Base-by-base conservation (phyloP, 2,797 vertebrate species). In the Bufotes viridis region DNA sequence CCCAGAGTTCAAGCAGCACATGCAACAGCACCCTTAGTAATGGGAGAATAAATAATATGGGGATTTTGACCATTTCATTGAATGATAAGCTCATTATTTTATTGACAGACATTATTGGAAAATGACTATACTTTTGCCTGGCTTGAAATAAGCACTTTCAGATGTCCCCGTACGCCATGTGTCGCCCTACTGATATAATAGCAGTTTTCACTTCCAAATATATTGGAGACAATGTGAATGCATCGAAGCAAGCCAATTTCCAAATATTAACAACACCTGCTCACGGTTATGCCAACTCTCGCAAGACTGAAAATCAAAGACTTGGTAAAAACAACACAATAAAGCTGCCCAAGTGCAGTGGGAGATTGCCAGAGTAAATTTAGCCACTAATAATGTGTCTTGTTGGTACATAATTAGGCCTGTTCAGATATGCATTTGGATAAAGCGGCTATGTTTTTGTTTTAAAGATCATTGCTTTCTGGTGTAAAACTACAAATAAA, bases 101-200 rank as follows among this genome's bases (percentile, higher is more conserved):
- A 34, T 24, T 7, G 29, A n/a, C 34, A 63, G 5, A 51, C 29
- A 13, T 29, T 80, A 61, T n/a, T 65, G 9, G 13, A 67, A 61
- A 67, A 61, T 17, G 11, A 34, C 8, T 20, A 61, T 34, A 15
- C 2, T 74, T 29, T 85, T 53, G 61, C 34, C 9, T 63, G 74
- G 69, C 34, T 70, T 29, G 51, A 84, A 84, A 18, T 82, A 74
- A 58, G 22, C 65, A 85, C 82, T 49, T 84, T 80, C 55, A 84
- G 4, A 29, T 86, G 42, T 57, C 55, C 55, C 51, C 24, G 15
- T 57, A 34, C 67, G 15, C 76, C 58, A 49, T 51, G 49, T 85
- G 67, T 75, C 11, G 29, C 7, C 78, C 78, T 76, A 26, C 42
- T 55, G 78, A 53, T 26, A 61, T 85, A 88, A 81, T 81, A 65